Percentiles rank a stretch among this genome's conserved stretches.
These are phyloP conservation scores for Solea senegalensis DNA, from an alignment of 2,113 vertebrate genomes.

Conservation along the genomic window DNA sequence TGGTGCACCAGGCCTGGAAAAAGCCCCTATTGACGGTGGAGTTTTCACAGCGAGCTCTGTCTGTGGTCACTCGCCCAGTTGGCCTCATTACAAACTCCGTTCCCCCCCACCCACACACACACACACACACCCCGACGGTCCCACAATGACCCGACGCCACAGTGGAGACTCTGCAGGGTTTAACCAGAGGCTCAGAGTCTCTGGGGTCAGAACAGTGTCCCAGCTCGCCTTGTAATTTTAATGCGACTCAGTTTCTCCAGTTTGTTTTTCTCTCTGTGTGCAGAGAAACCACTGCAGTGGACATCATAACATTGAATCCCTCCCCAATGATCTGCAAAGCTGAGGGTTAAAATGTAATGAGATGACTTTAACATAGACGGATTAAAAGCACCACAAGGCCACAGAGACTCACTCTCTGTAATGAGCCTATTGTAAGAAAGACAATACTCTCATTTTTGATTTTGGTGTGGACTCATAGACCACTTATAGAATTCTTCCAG, in stretches of 20 bases:
- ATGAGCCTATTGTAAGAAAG: no score
- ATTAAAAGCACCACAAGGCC: neutral
- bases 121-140: constrained; percentile 2
- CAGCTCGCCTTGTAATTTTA: constrained; percentile 1
- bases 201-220: constrained; percentile 13
- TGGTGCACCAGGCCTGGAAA: constrained; percentile 57
- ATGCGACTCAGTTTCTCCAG: constrained; percentile 2
- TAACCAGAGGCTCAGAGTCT: constrained; percentile 8
- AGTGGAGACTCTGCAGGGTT: constrained; percentile 7
- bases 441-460: no score
- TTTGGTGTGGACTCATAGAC: no score
- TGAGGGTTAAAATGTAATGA: neutral
- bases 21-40: constrained; percentile 69
- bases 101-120: neutral
- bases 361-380: neutral
- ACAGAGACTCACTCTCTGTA: no score
- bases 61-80: constrained; percentile 52
- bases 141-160: constrained; percentile 48
- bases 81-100: constrained; percentile 34
- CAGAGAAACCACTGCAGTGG: constrained; percentile 12
- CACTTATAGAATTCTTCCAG: no score
- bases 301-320: constrained; percentile 7
- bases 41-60: constrained; percentile 57
- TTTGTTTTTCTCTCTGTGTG: constrained; percentile 6
- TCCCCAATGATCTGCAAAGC: constrained; percentile 3